Percentiles rank a stretch among this genome's conserved stretches.
Conservation (phyloP, 64 coral and sea anemone genomes). For the Pocillopora verrucosa region DNA sequence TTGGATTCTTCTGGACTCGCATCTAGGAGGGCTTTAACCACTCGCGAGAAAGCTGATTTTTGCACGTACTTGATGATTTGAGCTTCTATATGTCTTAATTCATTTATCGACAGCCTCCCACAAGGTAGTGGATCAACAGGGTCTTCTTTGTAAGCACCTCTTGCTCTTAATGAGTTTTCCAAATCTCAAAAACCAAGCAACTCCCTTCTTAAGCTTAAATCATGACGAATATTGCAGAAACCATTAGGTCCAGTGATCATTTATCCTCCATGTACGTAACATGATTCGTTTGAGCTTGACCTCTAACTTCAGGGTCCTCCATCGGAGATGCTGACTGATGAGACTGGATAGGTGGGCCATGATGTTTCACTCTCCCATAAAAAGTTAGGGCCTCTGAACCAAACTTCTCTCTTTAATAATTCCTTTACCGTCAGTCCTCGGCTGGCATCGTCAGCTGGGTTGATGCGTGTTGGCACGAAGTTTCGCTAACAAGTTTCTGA, state of each 20-base stretch:
- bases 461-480: not conserved
- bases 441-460: not conserved
- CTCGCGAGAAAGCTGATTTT: not conserved
- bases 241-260: not conserved
- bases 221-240: too few relatives aligned
- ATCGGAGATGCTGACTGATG: not conserved
- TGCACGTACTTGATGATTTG: slow-evolving; percentile 6
- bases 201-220: too few relatives aligned
- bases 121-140: not conserved
- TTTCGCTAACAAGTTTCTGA: not conserved
- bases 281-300: not conserved
- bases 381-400: too few relatives aligned
- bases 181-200: slow-evolving; percentile 4
- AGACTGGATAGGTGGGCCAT: too few relatives aligned
- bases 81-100: not conserved
- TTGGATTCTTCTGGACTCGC: not conserved
- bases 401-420: not conserved
- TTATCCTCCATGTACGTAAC: not conserved
- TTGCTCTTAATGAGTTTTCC: not conserved
- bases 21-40: not conserved
- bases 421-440: not conserved
- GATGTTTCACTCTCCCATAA: too few relatives aligned
- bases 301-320: not conserved
- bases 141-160: not conserved
- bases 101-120: not conserved